phyloP scores from a whole-genome alignment of 2,888 invertebrate genomes.

The Lepidocyrtinus sp. region DNA sequence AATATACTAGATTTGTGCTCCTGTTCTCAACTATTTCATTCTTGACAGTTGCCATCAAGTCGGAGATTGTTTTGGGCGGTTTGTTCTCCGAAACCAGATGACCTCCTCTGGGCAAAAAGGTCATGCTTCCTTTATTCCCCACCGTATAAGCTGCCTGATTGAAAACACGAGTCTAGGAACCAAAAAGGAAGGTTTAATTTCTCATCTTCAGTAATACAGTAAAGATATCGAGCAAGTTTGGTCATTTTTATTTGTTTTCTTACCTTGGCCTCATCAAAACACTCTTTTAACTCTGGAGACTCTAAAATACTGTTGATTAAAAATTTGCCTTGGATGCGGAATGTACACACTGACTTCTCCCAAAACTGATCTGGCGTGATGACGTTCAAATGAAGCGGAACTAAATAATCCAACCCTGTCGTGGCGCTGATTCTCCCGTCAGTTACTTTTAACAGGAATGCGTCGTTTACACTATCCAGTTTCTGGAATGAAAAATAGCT shows the following conservation, averaged over 20 bases:
- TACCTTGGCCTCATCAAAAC: conserved; percentile 66
- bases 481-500: conserved; percentile 56
- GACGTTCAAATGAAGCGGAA: conserved; percentile 61
- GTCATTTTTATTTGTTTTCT: not conserved
- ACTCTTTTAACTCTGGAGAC: conserved; percentile 63
- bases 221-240: not conserved
- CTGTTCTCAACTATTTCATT: conserved; percentile 26
- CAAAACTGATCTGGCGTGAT: conserved; percentile 63
- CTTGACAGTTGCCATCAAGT: conserved; percentile 33
- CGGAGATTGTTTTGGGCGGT: conserved; percentile 24
- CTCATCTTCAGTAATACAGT: not conserved
- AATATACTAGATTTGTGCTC: conserved; percentile 48
- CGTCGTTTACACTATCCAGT: conserved; percentile 62
- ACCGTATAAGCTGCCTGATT: conserved; percentile 66
- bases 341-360: conserved; percentile 66
- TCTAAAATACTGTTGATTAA: conserved; percentile 65
- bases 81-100: conserved; percentile 40
- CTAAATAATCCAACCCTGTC: conserved; percentile 64
- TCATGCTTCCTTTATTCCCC: conserved; percentile 48
- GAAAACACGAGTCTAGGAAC: conserved; percentile 58
- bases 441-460: conserved; percentile 65
- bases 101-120: conserved; percentile 59
- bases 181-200: conserved; percentile 3
- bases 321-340: conserved; percentile 67
- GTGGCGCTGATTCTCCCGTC: conserved; percentile 65